phyloP scores from a whole-genome alignment of 1,140 invertebrate species.

The Penaeus japonicus region DNA sequence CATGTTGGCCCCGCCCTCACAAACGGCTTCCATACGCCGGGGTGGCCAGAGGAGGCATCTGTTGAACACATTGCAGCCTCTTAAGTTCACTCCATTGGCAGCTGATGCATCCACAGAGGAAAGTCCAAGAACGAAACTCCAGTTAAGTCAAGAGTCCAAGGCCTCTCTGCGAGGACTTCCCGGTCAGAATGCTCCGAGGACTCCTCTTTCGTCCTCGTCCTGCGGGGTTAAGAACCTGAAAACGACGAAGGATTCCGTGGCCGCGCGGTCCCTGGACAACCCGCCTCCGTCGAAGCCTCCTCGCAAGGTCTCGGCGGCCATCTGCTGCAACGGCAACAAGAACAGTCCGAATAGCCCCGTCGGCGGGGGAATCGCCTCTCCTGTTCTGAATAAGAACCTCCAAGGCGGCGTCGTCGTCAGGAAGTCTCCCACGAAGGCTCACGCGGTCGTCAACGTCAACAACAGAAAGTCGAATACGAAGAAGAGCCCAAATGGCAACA shows the following conservation, averaged over 20 bases:
- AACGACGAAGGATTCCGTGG: neutral
- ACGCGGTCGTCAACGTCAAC: constrained; percentile 29
- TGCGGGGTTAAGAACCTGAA: neutral
- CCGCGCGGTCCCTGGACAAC: too few relatives aligned
- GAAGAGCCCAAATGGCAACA: constrained; percentile 30
- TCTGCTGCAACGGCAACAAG: neutral
- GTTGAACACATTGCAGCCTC: constrained; percentile 13
- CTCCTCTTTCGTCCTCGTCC: neutral
- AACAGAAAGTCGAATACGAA: neutral
- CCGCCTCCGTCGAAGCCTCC: constrained; percentile 7
- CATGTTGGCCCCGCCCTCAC: constrained; percentile 29
- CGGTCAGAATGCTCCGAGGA: neutral
- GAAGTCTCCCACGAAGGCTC: constrained; percentile 6
- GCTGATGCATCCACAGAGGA: neutral
- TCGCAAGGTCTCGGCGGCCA: neutral
- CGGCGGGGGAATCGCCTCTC: neutral
- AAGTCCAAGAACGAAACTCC: too few relatives aligned
- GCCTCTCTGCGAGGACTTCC: neutral
- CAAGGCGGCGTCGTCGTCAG: too few relatives aligned
- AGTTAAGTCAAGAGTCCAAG: too few relatives aligned
- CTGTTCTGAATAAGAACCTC: neutral
- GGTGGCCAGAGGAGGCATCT: constrained; percentile 38
- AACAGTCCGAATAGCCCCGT: neutral
- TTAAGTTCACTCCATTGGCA: neutral
- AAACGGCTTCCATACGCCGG: constrained; percentile 42